phyloP scores from a whole-genome alignment of 1,140 invertebrate species.

The Subanguina moxae region DNA sequence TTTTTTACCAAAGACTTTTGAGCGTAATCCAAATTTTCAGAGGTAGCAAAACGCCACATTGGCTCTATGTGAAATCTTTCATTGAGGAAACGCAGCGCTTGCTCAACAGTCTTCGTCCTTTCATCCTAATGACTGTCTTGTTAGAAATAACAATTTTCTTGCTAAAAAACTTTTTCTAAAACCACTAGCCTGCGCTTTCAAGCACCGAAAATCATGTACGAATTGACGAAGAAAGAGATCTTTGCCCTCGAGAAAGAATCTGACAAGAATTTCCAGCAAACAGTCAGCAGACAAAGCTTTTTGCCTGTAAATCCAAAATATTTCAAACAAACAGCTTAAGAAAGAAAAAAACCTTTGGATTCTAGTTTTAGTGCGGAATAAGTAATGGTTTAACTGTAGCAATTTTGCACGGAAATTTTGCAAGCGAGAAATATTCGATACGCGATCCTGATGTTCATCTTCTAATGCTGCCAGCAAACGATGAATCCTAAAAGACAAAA shows the following conservation, averaged over 20 bases:
- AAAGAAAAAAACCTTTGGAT: background rate
- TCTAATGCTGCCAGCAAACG: constrained; percentile 74
- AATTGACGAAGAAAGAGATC: constrained; percentile 70
- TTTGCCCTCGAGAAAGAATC: constrained; percentile 73
- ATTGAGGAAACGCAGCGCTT: constrained; percentile 67
- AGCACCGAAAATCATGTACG: constrained; percentile 69
- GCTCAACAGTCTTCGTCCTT: constrained; percentile 64
- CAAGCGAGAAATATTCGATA: constrained; percentile 79
- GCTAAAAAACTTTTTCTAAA: constrained; percentile 67
- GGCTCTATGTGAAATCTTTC: constrained; percentile 68
- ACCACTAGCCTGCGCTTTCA: constrained; percentile 61
- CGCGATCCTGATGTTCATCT: constrained; percentile 74
- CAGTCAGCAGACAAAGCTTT: constrained; percentile 72
- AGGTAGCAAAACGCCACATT: constrained; percentile 74
- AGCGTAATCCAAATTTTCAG: constrained; percentile 71
- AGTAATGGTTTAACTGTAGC: constrained; percentile 73
- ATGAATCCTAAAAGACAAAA: constrained; percentile 64
- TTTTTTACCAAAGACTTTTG: constrained; percentile 61
- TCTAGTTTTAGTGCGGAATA: constrained; percentile 60
- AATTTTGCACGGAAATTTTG: constrained; percentile 76
- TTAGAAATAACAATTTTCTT: background rate
- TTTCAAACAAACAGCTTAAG: constrained; percentile 39
- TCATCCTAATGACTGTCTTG: constrained; percentile 45
- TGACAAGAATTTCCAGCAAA: constrained; percentile 74
- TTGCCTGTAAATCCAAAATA: constrained; percentile 61